Evolutionary conservation across 1,140 invertebrate genomes (phyloP).

Genomic region (Eupeodes corollae): DNA sequence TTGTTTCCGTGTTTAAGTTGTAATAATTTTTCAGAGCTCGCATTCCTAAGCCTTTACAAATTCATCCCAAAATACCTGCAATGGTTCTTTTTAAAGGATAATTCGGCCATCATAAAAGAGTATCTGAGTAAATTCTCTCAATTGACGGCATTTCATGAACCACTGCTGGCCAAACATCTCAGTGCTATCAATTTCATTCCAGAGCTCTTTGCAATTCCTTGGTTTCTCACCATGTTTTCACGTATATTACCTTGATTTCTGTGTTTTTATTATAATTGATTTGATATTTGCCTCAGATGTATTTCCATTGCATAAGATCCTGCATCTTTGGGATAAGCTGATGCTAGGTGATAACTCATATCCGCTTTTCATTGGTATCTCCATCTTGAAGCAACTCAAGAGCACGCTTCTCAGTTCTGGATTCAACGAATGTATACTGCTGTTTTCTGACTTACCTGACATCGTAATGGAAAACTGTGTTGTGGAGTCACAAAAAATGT

Average conservation of each 20-base stretch:
- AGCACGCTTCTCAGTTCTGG: constrained; percentile 75
- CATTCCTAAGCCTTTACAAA: constrained; percentile 83
- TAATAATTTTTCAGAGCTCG: constrained; percentile 54
- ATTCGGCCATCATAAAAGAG: constrained; percentile 92
- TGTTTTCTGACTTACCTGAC: constrained; percentile 97
- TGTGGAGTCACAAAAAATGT: constrained; percentile 76
- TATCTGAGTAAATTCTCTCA: constrained; percentile 96
- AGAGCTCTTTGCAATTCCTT: constrained; percentile 98
- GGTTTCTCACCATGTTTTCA: constrained; percentile 99
- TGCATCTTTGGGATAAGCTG: constrained; percentile 96
- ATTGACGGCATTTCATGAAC: constrained; percentile 91
- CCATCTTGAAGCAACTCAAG: constrained; percentile 80
- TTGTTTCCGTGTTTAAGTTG: constrained; percentile 4
- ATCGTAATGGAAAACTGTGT: constrained; percentile 92
- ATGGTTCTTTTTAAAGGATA: constrained; percentile 98
- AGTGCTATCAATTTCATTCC: constrained; percentile 90
- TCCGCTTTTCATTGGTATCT: constrained; percentile 88
- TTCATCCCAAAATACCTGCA: constrained; percentile 96
- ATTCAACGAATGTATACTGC: constrained; percentile 93
- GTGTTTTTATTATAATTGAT: not conserved
- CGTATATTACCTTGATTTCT: constrained; percentile 54
- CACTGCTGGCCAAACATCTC: constrained; percentile 82
- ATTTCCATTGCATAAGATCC: constrained; percentile 95
- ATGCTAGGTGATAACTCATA: constrained; percentile 87
- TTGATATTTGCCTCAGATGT: constrained; percentile 54